Evolutionary conservation across 1,140 invertebrate genomes (phyloP), one percentile per base, ranked within the genome.

Genomic region (Glossosoma conforme): DNA sequence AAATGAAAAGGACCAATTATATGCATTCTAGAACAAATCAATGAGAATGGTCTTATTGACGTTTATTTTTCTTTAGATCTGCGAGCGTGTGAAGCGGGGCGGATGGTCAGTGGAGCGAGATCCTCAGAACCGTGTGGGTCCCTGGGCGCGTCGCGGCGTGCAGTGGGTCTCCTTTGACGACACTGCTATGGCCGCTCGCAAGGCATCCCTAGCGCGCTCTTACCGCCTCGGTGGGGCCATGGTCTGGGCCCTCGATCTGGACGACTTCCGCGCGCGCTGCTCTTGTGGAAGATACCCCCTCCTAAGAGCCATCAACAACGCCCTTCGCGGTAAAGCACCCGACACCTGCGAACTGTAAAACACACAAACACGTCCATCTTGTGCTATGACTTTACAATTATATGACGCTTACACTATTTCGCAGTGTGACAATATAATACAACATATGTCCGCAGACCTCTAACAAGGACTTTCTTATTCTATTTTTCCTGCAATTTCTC

Each of bases 81-180:
- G 85, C 60, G 69, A 78, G 35, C 69, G 76, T 53, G 66, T 85
- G 1, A 77, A 77, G 54, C 75, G 69, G 1, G 65, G 70, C 21
- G 77, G 77, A 11, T 91, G 86, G 86, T 77, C 69, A 3, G 78
- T 88, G 3, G 74, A 78, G 3, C 72, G 78, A 54, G 84, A 85
- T 61, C 72, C 76, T 1, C 54, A 76, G 37, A 78, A 80, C 17
- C 64, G 77, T 17, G 82, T 86, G 44, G 89, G 88, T 3, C 85
- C 89, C 1, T 89, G 83, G 64, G 85, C 85, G 0, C 79, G 77
- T 30, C 76, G 70, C 42, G 84, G 81, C 0, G 79, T 82, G 46
- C 88, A 92, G 66, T 93, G 90, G 90, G 83, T 89, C 1, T 83
- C 85, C 0, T 93, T 86, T 62, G 84, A 92, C 59, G 85, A 88